phyloP scores from a whole-genome alignment of 2,113 vertebrate genomes.

The Malurus cyaneus region DNA sequence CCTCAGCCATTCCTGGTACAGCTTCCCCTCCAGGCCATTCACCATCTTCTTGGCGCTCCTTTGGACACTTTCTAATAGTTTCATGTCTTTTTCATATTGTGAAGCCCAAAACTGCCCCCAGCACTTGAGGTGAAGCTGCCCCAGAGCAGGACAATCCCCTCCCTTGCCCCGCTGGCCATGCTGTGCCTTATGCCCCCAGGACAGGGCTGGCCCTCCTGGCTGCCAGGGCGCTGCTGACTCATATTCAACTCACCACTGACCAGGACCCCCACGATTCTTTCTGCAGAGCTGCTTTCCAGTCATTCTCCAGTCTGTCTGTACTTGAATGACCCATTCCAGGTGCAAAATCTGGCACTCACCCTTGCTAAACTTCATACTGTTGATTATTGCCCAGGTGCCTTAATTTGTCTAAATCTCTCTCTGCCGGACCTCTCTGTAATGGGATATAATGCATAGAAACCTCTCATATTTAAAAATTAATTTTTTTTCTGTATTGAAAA shows the following conservation, averaged over 20 bases:
- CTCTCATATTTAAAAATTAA: neutral
- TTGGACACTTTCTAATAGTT: too few species aligned
- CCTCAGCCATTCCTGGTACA: too few species aligned
- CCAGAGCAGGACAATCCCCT: neutral
- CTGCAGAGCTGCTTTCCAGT: neutral
- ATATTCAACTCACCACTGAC: rapidly evolving
- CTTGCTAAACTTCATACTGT: neutral
- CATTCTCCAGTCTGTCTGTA: neutral
- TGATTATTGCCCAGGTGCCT: neutral
- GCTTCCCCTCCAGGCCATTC: too few species aligned
- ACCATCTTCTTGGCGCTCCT: too few species aligned
- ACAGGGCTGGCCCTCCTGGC: rapidly evolving
- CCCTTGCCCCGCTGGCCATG: rapidly evolving
- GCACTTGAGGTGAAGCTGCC: rapidly evolving
- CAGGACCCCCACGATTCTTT: neutral
- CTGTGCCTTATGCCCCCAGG: neutral
- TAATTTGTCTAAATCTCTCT: neutral
- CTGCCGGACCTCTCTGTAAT: neutral
- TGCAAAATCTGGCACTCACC: neutral
- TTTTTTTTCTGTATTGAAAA: neutral
- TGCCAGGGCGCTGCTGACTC: neutral
- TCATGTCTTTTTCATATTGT: too few species aligned
- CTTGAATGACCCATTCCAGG: neutral
- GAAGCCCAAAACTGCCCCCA: too few species aligned
- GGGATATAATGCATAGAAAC: neutral